Percentiles rank a stretch among this genome's conserved stretches.
phyloP scores from a whole-genome alignment of 64 coral and sea anemone genomes.

The Porites australiensis region DNA sequence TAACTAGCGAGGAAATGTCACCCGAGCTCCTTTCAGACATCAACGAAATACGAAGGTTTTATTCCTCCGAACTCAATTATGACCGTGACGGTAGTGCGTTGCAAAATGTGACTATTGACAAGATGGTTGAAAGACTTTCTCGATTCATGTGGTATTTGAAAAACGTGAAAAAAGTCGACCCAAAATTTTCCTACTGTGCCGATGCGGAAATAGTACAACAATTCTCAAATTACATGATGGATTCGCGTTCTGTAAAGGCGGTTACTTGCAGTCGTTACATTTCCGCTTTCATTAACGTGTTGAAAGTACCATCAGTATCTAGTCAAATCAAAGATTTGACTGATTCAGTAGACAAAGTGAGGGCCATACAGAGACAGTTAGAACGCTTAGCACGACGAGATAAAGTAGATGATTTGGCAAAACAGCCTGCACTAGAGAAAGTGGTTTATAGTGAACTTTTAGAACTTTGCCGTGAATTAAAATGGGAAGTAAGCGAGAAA shows the following conservation, averaged over 20 bases:
- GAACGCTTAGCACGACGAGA: neutral
- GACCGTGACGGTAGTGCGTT: neutral
- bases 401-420: neutral
- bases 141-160: neutral
- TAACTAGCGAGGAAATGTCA: too few relatives aligned
- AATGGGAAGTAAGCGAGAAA: neutral
- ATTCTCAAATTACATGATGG: neutral
- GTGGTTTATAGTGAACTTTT: neutral
- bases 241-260: neutral
- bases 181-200: neutral
- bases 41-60: too few relatives aligned
- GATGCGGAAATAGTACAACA: neutral
- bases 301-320: neutral
- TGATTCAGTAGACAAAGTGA: neutral
- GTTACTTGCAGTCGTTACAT: constrained; percentile 2
- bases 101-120: neutral
- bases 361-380: neutral
- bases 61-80: too few relatives aligned
- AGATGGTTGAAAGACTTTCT: neutral
- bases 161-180: neutral
- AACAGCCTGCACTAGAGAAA: neutral
- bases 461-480: neutral
- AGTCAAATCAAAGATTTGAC: too few relatives aligned
- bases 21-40: too few relatives aligned
- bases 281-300: neutral